A percentile compares a stretch with the other conserved stretches of the same genome.
These are phyloP conservation scores for Myanophis thanlyinensis DNA, from an alignment of 2,113 vertebrate species.

Conservation along the genomic window DNA sequence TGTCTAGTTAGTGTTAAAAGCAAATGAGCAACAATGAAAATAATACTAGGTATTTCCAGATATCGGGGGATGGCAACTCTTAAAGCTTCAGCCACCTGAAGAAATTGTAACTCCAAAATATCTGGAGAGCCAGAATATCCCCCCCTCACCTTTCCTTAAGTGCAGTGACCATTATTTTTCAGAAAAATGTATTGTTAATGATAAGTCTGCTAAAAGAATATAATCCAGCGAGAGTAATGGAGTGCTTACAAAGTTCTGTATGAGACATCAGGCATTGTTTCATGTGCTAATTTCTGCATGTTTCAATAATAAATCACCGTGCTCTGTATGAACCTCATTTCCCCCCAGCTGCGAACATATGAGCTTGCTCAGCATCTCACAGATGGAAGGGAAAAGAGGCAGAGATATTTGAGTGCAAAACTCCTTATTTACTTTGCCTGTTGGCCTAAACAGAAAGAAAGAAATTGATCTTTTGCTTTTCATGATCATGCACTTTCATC, in stretches of 20 bases:
- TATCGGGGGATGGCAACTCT: not conserved
- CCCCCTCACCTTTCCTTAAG: not conserved
- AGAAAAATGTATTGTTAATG: not conserved
- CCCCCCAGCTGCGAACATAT: constrained; percentile 6
- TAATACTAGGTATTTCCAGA: not conserved
- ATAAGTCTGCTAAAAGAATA: not conserved
- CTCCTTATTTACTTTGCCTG: not conserved
- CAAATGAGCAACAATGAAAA: not conserved
- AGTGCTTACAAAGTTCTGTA: not conserved
- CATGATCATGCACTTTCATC: not conserved
- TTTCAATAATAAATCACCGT: constrained; percentile 29
- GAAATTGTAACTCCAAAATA: not conserved
- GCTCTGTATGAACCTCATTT: constrained; percentile 11
- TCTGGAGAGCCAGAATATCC: not conserved
- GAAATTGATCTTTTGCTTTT: not conserved
- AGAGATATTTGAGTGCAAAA: constrained; percentile 25
- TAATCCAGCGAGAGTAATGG: not conserved
- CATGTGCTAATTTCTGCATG: constrained; percentile 23
- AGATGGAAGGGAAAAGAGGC: constrained; percentile 3
- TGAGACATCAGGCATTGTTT: not conserved
- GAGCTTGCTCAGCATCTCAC: constrained; percentile 4
- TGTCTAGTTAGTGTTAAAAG: not conserved
- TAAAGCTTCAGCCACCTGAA: not conserved
- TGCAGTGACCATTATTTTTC: not conserved
- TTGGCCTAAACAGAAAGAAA: not conserved